Evolutionary conservation across 2,113 vertebrate species (phyloP).

Genomic region (Micronycteris hirsuta): DNA sequence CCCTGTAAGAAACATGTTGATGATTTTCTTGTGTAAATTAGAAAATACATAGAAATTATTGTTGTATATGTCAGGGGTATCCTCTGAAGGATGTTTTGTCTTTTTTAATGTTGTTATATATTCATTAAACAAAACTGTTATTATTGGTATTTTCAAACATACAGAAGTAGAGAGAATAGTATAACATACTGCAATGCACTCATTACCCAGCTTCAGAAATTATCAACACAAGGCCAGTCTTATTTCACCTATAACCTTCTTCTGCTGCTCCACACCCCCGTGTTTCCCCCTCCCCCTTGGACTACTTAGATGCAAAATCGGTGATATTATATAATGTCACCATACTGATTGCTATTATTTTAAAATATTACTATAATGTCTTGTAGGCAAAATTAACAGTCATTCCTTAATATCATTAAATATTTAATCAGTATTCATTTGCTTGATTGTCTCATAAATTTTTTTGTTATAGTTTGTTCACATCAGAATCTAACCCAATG

Average conservation of each 20-base stretch:
- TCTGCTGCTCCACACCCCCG: too few relatives aligned
- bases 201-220: not conserved
- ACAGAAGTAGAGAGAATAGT: not conserved
- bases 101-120: not conserved
- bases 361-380: not conserved
- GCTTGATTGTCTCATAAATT: not conserved
- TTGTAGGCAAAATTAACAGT: not conserved
- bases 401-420: not conserved
- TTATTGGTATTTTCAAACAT: not conserved
- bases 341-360: not conserved
- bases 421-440: slow-evolving; percentile 6
- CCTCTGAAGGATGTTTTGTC: not conserved
- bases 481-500: not conserved
- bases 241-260: not conserved
- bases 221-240: not conserved
- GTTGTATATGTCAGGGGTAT: not conserved
- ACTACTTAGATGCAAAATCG: not conserved
- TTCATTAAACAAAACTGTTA: not conserved
- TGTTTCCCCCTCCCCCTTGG: not conserved
- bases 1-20: not conserved
- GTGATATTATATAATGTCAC: not conserved
- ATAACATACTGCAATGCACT: too few relatives aligned
- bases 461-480: not conserved
- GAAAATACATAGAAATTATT: slow-evolving; percentile 12
- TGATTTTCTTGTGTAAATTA: slow-evolving; percentile 10